Base-by-base conservation (phyloP, 2,113 vertebrate species). In the Bambusicola thoracicus region DNA sequence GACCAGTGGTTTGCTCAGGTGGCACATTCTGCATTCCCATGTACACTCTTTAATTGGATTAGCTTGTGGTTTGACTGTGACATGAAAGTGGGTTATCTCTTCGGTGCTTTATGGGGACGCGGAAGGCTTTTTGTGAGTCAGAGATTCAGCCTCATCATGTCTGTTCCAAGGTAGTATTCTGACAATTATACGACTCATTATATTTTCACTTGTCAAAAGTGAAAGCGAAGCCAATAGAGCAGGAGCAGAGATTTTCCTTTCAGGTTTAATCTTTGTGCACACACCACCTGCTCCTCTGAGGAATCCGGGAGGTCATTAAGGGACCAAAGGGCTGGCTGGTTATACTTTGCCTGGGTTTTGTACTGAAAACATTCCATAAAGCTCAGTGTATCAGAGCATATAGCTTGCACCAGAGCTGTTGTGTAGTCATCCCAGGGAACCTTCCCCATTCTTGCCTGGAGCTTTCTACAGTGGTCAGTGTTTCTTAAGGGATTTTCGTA, bases 121-220 rank as follows among this genome's bases (percentile, higher is more conserved):
- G 27, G 81, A 69, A 56, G 80, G 91, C 76, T 85, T 84, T 94
- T 3, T 59, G 81, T 86, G 94, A 95, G 49, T 84, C 93, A 81
- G 7, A 72, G 77, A 53, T 24, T 65, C 72, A 41, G 85, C 13
- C 87, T 67, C 65, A 38, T 5, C 67, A 0, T 11, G 38, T 18
- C 78, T 75, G 69, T 56, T 84, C 69, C 53, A 1, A 62, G 85
- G 88, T 5, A 82, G 73, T 65, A 53, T 43, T 3, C 85, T 77
- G 80, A 81, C 73, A 90, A 67, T 81, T 74, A 38, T 0, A 78
- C 41, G 36, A n/a, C 70, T 91, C 70, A 1, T 75, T 75, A 2
- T 19, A 30, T 66, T 87, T 41, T 9, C 76, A 58, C 59, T 16
- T 67, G 63, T 55, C 73, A 11, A 6, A 30, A 77, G 83, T 4